Percentiles rank a stretch among this genome's conserved stretches.
phyloP scores from a whole-genome alignment of 2,113 vertebrate species.

The Ginglymostoma cirratum region DNA sequence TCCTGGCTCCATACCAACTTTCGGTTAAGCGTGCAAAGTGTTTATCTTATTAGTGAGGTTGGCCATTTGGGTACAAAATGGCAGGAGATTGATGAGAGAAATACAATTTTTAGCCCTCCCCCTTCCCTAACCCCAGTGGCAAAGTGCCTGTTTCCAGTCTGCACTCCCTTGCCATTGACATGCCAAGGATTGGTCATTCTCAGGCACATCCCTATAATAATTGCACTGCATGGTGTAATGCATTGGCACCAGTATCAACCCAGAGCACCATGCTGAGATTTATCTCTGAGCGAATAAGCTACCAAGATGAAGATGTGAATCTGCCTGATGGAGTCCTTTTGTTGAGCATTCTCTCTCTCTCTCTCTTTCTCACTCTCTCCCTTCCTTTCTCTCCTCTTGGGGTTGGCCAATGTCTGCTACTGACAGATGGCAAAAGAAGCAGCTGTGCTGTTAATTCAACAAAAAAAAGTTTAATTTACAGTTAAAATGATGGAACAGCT shows the following conservation, averaged over 20 bases:
- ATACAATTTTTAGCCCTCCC: not conserved
- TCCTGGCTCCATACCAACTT: not conserved
- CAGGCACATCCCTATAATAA: not conserved
- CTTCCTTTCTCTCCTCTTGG: not conserved
- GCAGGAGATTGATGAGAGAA: not conserved
- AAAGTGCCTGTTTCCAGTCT: not conserved
- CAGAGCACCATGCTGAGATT: not conserved
- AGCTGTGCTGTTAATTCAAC: not conserved
- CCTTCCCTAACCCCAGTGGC: no score
- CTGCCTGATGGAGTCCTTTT: not conserved
- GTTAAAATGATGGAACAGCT: constrained; percentile 8
- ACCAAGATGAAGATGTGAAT: not conserved
- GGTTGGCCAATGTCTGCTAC: not conserved
- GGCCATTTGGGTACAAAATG: not conserved
- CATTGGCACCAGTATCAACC: not conserved
- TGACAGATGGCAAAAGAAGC: constrained; percentile 14
- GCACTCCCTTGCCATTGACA: not conserved
- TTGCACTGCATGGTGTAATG: not conserved
- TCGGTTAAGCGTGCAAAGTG: not conserved
- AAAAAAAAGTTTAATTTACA: constrained; percentile 27
- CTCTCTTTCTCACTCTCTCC: not conserved
- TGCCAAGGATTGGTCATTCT: not conserved
- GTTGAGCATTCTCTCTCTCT: not conserved
- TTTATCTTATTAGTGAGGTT: no score
- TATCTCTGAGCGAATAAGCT: not conserved